These are phyloP conservation scores for Hartigia nigra DNA, from an alignment of 2,888 invertebrate species.

Conservation along the genomic window DNA sequence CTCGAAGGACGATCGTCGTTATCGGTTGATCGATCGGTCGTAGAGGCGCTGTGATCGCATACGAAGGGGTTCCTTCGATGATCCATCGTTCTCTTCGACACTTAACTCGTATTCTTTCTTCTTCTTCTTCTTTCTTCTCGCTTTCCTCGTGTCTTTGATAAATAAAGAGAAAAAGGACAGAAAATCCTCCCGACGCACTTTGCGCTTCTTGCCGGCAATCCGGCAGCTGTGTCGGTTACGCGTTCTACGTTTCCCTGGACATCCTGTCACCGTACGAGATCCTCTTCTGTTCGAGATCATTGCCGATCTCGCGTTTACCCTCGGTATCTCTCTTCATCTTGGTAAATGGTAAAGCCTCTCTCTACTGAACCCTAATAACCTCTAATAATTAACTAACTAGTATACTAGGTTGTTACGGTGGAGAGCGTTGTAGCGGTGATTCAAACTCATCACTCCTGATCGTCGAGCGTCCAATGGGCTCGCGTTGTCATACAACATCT, in stretches of 20 bases:
- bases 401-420: constrained; percentile 69
- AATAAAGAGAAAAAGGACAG: constrained; percentile 20
- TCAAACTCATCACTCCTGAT: constrained; percentile 60
- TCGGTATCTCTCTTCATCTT: constrained; percentile 2
- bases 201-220: background rate
- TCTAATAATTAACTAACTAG: constrained; percentile 75
- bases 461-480: constrained; percentile 59
- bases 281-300: background rate
- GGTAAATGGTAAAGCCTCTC: constrained; percentile 72
- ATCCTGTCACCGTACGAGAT: background rate
- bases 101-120: background rate
- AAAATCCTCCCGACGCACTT: constrained; percentile 1
- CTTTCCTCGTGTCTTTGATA: constrained; percentile 21
- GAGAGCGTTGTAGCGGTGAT: constrained; percentile 62
- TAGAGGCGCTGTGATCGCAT: background rate
- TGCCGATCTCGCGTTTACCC: background rate
- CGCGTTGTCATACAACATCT: constrained; percentile 57
- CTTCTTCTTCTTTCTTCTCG: constrained; percentile 9
- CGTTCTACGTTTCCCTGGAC: background rate
- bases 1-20: background rate
- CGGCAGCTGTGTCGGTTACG: background rate
- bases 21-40: background rate
- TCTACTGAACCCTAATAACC: constrained; percentile 70
- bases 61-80: background rate
- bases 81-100: constrained; percentile 1